phyloP scores from a whole-genome alignment of 1,140 invertebrate species.

The Mya arenaria region DNA sequence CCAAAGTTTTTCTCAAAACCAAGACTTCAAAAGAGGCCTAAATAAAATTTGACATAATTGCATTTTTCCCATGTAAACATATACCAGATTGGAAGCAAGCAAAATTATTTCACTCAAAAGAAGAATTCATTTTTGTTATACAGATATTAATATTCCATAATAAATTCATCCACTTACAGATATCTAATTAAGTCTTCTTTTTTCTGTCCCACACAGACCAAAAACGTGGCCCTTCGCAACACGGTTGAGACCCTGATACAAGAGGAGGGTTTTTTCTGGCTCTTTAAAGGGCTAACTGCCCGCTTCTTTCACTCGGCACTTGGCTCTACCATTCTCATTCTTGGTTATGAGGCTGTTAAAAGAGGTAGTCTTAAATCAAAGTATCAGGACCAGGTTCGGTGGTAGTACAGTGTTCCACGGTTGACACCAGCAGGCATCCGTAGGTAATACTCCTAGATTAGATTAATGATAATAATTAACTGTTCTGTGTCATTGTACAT shows the following conservation, averaged over 20 bases:
- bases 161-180: too few relatives aligned
- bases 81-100: not conserved
- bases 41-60: not conserved
- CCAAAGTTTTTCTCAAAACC: too few relatives aligned
- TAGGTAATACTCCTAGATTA: not conserved
- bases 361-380: not conserved
- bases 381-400: not conserved
- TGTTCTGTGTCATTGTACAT: not conserved
- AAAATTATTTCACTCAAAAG: not conserved
- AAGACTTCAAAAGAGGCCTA: not conserved
- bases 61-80: not conserved
- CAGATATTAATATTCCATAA: not conserved
- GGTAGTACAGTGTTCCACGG: not conserved
- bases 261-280: not conserved
- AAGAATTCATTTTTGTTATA: not conserved
- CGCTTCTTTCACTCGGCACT: not conserved
- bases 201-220: not conserved
- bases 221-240: not conserved
- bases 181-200: not conserved
- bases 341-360: not conserved
- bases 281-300: not conserved
- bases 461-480: too few relatives aligned
- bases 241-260: not conserved
- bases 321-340: not conserved
- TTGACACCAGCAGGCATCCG: not conserved